Conservation (phyloP, 2,113 vertebrate genomes). For the Indicator indicator region DNA sequence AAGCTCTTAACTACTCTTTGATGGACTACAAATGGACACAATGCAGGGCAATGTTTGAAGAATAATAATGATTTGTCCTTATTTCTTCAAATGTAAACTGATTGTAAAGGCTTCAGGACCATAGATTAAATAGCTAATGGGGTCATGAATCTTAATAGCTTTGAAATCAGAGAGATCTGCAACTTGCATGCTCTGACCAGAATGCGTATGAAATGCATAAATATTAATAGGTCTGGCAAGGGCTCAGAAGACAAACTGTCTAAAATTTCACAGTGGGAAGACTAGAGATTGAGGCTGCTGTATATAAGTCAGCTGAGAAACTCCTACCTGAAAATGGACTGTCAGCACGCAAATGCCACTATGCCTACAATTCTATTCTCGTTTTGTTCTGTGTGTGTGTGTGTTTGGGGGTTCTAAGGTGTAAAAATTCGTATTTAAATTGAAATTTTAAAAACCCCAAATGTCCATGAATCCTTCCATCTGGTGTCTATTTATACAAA, state of each 20-base stretch:
- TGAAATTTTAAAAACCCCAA: not conserved
- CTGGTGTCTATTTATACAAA: not conserved
- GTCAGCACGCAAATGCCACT: slow-evolving; percentile 50
- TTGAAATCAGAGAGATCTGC: slow-evolving; percentile 79
- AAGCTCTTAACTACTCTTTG: slow-evolving; percentile 74
- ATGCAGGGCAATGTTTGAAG: slow-evolving; percentile 77
- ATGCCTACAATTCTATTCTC: not conserved
- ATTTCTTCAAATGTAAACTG: slow-evolving; percentile 76
- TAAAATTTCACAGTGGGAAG: slow-evolving; percentile 78
- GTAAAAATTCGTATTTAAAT: not conserved
- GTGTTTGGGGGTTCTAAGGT: not conserved
- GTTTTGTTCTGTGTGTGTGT: not conserved
- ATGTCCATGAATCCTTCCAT: not conserved
- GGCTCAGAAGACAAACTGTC: slow-evolving; percentile 70
- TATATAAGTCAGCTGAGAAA: slow-evolving; percentile 28
- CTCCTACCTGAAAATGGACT: slow-evolving; percentile 78
- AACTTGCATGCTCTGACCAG: slow-evolving; percentile 74
- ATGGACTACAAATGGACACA: slow-evolving; percentile 68
- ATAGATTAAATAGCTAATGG: slow-evolving; percentile 75
- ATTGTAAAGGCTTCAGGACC: slow-evolving; percentile 68
- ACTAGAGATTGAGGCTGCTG: slow-evolving; percentile 71
- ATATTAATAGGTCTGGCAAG: slow-evolving; percentile 78
- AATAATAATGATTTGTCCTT: slow-evolving; percentile 79
- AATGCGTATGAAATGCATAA: slow-evolving; percentile 78
- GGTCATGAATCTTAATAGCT: slow-evolving; percentile 83